Conservation (phyloP, 1,140 invertebrate species). For the Rhopalosiphum padi region DNA sequence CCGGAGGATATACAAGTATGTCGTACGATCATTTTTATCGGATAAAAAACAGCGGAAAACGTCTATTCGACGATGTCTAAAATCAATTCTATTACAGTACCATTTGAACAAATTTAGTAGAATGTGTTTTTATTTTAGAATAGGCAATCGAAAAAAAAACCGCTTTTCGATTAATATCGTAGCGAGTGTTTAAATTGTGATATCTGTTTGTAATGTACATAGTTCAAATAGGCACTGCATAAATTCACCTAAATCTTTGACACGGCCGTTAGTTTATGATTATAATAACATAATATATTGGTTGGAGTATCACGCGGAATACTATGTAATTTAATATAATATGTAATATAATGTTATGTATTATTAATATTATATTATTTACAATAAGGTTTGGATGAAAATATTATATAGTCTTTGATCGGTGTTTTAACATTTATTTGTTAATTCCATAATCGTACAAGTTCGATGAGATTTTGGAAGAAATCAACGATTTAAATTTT, state of each 20-base stretch:
- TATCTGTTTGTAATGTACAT: background rate
- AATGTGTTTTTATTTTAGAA: background rate
- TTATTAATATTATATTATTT: too few relatives aligned
- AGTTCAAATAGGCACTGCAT: background rate
- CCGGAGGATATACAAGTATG: conserved; percentile 65
- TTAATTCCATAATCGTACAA: background rate
- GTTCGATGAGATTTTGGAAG: background rate
- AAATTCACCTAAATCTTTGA: background rate
- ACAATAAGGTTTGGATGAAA: background rate
- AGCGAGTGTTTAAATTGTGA: background rate
- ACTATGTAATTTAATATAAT: too few relatives aligned
- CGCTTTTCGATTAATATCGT: background rate
- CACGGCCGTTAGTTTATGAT: background rate
- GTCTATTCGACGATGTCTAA: background rate
- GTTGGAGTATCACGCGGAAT: background rate
- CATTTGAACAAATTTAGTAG: background rate
- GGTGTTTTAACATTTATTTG: background rate
- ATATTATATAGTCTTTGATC: background rate
- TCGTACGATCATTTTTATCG: background rate
- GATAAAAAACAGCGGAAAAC: background rate
- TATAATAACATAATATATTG: background rate
- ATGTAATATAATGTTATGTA: too few relatives aligned
- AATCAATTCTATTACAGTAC: background rate
- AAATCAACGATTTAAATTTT: background rate
- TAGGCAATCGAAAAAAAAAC: background rate